Percentiles rank a stretch among this genome's conserved stretches.
phyloP scores from a whole-genome alignment of 2,113 vertebrate genomes.

The Rhombomys opimus region DNA sequence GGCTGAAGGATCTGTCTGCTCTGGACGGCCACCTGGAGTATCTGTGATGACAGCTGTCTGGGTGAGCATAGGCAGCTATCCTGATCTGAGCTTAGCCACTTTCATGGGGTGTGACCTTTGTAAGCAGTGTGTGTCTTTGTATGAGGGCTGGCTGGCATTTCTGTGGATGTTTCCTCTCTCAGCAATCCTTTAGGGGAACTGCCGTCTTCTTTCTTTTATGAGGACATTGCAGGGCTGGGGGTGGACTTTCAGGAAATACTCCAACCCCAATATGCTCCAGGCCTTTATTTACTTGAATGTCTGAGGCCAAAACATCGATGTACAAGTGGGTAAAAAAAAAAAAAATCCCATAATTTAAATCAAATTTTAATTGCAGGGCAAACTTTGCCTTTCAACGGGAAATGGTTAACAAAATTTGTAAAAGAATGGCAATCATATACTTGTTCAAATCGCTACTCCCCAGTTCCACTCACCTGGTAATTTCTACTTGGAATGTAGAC shows the following conservation, averaged over 20 bases:
- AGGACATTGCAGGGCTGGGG: background rate
- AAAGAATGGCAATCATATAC: constrained; percentile 2
- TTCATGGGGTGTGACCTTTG: background rate
- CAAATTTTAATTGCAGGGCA: background rate
- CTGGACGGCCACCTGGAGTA: background rate
- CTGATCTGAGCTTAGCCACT: background rate
- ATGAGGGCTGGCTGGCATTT: background rate
- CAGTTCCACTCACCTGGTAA: background rate
- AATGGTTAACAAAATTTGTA: constrained; percentile 30
- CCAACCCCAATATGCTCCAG: background rate
- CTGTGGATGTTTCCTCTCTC: background rate
- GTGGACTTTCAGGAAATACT: background rate
- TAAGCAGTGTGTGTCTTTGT: background rate
- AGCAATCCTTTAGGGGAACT: background rate
- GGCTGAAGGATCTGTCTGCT: background rate
- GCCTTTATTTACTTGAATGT: background rate
- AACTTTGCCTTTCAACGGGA: constrained; percentile 43
- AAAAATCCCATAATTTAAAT: background rate
- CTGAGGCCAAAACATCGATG: background rate
- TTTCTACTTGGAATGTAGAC: background rate
- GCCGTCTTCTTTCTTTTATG: background rate
- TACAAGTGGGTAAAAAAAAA: background rate
- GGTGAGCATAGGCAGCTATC: constrained; percentile 2
- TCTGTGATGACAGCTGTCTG: background rate
- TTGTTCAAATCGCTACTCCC: background rate